Percentiles rank a stretch among this genome's conserved stretches.
Conservation (phyloP, 2,113 vertebrate genomes). For the Anthoscopus minutus region DNA sequence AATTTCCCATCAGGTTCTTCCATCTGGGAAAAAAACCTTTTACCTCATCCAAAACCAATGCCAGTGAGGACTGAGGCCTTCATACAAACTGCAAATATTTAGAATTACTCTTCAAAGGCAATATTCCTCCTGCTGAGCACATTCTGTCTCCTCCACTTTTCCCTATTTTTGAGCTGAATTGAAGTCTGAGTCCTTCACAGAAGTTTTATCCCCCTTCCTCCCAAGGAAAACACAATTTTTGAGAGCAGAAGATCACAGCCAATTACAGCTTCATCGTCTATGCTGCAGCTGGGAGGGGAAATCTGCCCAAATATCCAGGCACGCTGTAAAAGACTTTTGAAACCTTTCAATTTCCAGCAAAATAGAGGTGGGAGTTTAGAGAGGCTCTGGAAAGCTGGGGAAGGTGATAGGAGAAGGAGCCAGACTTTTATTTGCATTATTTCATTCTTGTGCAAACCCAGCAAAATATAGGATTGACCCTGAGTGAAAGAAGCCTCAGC, state of each 20-base stretch:
- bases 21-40: neutral
- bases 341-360: neutral
- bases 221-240: neutral
- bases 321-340: constrained; percentile 5
- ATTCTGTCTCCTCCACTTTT: neutral
- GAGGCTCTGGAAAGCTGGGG: neutral
- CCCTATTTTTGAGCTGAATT: neutral
- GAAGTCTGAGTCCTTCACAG: neutral
- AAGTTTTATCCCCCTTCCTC: constrained; percentile 18
- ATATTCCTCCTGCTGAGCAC: neutral
- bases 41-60: neutral
- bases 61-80: neutral
- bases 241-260: constrained; percentile 32
- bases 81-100: neutral
- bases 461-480: constrained; percentile 26
- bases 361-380: neutral
- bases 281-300: constrained; percentile 5
- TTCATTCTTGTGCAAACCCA: constrained; percentile 14
- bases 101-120: neutral
- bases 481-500: neutral
- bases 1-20: neutral
- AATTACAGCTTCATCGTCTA: constrained; percentile 20
- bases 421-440: constrained; percentile 28
- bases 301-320: neutral
- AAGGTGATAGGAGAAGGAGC: constrained; percentile 1